Base-by-base conservation (phyloP, 2,888 invertebrate species). In the Tribolium freemani region DNA sequence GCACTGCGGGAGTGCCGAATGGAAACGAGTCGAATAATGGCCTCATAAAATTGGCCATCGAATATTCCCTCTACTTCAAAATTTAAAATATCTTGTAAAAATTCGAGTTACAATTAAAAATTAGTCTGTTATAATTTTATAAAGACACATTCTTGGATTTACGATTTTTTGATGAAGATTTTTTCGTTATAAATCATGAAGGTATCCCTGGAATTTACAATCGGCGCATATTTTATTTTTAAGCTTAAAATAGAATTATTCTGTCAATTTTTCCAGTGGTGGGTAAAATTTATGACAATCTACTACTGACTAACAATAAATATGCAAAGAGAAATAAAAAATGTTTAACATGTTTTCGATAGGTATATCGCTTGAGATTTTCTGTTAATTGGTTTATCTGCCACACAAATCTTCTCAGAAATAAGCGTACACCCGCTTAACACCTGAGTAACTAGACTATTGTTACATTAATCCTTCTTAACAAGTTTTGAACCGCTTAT, bases 1-100 rank as follows among this genome's bases (percentile, higher is more conserved):
- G 60, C 48, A 60, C 48, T 60, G 60, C 60, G 26, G 60, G 30
- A 60, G 26, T 60, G 45, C 16, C 58, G 31, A 56, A 56, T 56
- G 13, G 38, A 31, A 10, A 58, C 45, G 58, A 20, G 9, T 20
- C 58, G 45, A 45, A 60, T 46, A 60, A 46, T 48, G 46, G 26
- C 30, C 16, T 46, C 48, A 44, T 60, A 60, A 60, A 60, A 48
- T 48, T 38, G 8, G 38, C 3, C 38, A 38, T 38, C n/a, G 38
- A 38, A 38, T 38, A 38, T 38, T 26, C 5, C 26, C 26, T 26
- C 26, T 16, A 16, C 16, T 16, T 16, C 16, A 16, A 16, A 16
- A 16, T 16, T 16, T 16, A 16, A 16, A 16, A 16, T 16, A 16
- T 16, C 16, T 16, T 16, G 16, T 1, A 16, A 16, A 16, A 16